Evolutionary conservation across 1,140 invertebrate species (phyloP).

Genomic region (Bacillus rossius): DNA sequence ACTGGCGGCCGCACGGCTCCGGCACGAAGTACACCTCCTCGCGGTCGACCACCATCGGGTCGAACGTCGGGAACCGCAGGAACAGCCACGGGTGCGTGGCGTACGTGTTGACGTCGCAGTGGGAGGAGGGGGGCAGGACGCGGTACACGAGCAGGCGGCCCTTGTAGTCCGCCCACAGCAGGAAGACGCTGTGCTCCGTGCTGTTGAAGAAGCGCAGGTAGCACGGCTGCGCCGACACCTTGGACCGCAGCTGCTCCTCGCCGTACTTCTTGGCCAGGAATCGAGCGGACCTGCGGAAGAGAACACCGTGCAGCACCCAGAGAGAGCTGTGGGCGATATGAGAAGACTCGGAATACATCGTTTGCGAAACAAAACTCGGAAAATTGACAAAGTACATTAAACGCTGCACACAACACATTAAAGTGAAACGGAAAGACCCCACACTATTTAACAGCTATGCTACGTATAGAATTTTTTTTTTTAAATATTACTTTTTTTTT

Average conservation of each 20-base stretch:
- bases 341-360: no score
- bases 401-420: no score
- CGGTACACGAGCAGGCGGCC: conserved; percentile 53
- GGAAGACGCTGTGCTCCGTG: conserved; percentile 52
- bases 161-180: conserved; percentile 65
- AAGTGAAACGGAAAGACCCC: no score
- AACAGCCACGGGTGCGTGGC: conserved; percentile 70
- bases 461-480: no score
- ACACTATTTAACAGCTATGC: no score
- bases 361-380: no score
- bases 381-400: no score
- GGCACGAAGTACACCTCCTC: conserved; percentile 42
- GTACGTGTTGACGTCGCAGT: conserved; percentile 61
- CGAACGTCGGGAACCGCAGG: conserved; percentile 52
- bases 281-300: no score
- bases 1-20: conserved; percentile 25
- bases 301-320: no score
- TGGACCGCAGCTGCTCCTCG: neutral
- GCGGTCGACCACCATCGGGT: conserved; percentile 40
- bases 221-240: conserved; percentile 32
- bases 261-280: no score
- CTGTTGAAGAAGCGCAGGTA: conserved; percentile 64
- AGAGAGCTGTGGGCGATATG: no score
- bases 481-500: no score
- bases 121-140: conserved; percentile 44